Percentiles rank a stretch among this genome's conserved stretches.
These are phyloP conservation scores for Oreochromis niloticus DNA, from an alignment of 2,113 vertebrate genomes.

Conservation along the genomic window DNA sequence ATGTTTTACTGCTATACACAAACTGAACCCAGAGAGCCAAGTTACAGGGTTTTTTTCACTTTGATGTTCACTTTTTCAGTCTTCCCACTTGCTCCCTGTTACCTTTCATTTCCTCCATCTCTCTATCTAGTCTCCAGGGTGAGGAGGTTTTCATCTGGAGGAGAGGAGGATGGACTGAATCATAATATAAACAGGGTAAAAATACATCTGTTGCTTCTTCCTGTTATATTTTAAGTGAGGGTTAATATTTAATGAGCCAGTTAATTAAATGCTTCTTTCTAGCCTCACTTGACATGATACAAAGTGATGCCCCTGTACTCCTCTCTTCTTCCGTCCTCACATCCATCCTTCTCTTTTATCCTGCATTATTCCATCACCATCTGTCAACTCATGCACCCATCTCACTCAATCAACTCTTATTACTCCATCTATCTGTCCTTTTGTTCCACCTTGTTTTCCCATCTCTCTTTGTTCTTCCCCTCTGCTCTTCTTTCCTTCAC, in stretches of 20 bases:
- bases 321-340: not conserved
- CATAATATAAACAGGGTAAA: slow-evolving; percentile 64
- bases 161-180: slow-evolving; percentile 64
- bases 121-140: slow-evolving; percentile 46
- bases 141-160: slow-evolving; percentile 64
- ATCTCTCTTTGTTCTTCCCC: not conserved
- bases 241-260: slow-evolving; percentile 35
- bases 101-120: not conserved
- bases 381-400: not conserved
- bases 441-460: not conserved
- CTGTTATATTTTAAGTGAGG: not conserved
- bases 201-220: not conserved
- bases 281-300: not conserved
- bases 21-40: not conserved
- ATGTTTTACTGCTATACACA: not conserved
- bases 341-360: not conserved
- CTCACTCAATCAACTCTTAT: not conserved
- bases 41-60: not conserved
- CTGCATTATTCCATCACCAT: not conserved
- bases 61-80: not conserved
- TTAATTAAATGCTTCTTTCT: slow-evolving; percentile 30
- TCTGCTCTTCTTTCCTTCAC: not conserved
- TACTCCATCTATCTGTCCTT: not conserved
- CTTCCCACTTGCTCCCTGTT: not conserved
- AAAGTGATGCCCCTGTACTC: not conserved